Conservation (phyloP, 2,113 vertebrate species). For the Pterocles burchelli region DNA sequence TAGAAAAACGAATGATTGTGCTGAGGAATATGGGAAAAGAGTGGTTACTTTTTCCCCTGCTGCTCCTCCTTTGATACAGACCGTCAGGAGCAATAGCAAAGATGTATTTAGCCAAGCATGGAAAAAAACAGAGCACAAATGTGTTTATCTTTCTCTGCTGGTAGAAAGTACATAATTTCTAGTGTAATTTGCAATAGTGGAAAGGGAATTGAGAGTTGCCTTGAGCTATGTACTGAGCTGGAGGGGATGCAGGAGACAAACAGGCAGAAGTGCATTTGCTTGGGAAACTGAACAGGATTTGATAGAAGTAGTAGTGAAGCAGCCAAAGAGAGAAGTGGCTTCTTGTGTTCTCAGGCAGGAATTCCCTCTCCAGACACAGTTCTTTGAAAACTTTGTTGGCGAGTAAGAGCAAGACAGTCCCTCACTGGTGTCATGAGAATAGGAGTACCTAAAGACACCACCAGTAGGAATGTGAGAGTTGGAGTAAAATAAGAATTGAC, state of each 20-base stretch:
- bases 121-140: not conserved
- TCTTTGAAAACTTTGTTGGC: not conserved
- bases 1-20: not conserved
- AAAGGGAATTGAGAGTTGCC: not conserved
- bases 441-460: not conserved
- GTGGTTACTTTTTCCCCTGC: not conserved
- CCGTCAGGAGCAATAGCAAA: not conserved
- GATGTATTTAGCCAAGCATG: not conserved
- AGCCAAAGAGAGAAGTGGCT: not conserved
- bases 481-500: slow-evolving; percentile 14
- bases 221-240: not conserved
- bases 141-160: not conserved
- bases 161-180: not conserved
- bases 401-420: not conserved
- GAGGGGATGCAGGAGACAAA: not conserved
- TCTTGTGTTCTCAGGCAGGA: slow-evolving; percentile 2
- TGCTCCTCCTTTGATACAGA: not conserved
- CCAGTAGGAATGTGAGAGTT: not conserved
- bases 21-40: not conserved
- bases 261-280: not conserved
- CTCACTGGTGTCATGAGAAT: not conserved
- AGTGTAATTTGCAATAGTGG: not conserved
- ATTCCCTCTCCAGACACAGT: not conserved
- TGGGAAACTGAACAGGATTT: not conserved
- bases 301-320: not conserved